These are phyloP conservation scores for Macheiramphus alcinus DNA, from an alignment of 2,113 vertebrate genomes.

Conservation along the genomic window DNA sequence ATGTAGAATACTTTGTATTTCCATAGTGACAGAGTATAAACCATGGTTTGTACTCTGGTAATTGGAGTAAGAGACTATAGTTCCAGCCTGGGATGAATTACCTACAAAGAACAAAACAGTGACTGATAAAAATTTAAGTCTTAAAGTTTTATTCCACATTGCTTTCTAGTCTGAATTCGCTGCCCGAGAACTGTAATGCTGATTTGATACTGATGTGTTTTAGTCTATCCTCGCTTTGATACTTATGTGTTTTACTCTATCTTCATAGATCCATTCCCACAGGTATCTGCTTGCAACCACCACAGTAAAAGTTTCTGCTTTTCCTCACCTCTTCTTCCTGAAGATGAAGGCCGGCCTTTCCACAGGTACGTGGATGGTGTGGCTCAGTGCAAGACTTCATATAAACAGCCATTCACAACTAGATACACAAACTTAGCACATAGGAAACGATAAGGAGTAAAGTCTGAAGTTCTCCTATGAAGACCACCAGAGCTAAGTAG, in stretches of 20 bases:
- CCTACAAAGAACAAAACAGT: background rate
- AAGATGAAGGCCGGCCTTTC: background rate
- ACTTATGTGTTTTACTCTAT: background rate
- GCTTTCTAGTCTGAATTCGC: background rate
- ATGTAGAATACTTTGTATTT: background rate
- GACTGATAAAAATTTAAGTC: background rate
- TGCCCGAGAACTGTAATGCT: background rate
- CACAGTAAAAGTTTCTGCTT: background rate
- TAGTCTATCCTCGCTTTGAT: background rate
- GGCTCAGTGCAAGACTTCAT: background rate
- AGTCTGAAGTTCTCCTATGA: background rate
- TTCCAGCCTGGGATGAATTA: background rate
- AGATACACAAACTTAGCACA: background rate
- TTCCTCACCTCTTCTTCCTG: background rate
- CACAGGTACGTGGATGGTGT: background rate
- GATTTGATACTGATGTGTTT: background rate
- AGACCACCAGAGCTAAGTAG: background rate
- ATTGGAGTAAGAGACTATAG: background rate
- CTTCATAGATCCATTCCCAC: background rate
- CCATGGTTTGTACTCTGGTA: background rate
- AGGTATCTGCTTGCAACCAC: fast-evolving
- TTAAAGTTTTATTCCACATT: background rate
- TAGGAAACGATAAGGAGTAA: fast-evolving
- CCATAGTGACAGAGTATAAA: background rate
- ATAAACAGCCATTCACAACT: background rate